Conservation (phyloP, 2,888 invertebrate species). For the Polymixis lichenea region DNA sequence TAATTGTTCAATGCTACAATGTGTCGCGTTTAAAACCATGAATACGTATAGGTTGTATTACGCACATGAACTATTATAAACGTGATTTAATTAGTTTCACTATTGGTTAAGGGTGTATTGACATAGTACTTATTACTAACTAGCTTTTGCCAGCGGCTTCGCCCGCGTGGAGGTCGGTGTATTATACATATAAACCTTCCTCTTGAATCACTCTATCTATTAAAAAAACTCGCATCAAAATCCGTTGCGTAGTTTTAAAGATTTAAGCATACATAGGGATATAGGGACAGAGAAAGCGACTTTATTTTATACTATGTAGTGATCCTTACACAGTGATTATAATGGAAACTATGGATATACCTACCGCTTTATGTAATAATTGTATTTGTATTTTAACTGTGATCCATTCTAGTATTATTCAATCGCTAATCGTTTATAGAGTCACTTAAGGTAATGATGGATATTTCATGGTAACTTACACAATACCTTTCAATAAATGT, state of each 20-base stretch:
- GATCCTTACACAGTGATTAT: background rate
- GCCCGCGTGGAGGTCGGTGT: too few species aligned
- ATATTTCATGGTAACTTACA: background rate
- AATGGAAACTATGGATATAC: background rate
- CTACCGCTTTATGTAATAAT: background rate
- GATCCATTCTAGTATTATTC: background rate
- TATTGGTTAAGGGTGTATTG: conserved; percentile 31
- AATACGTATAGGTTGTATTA: conserved; percentile 4
- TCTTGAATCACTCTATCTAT: too few species aligned
- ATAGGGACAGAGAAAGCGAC: too few species aligned
- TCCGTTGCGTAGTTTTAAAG: too few species aligned
- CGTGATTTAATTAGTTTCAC: conserved; percentile 43
- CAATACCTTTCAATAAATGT: background rate
- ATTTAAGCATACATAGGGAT: too few species aligned
- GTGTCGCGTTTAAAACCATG: conserved; percentile 54
- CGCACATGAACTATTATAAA: background rate
- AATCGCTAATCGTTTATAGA: background rate
- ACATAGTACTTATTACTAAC: conserved; percentile 22
- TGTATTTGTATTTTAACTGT: background rate
- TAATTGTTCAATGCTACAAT: conserved; percentile 80
- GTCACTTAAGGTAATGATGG: too few species aligned
- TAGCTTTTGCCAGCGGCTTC: too few species aligned
- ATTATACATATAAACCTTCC: too few species aligned
- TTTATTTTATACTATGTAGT: too few species aligned
- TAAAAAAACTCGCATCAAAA: too few species aligned